A percentile compares a stretch with the other conserved stretches of the same genome.
Evolutionary conservation across 1,140 invertebrate species (phyloP).

Genomic region (Tetramorium simillimum): DNA sequence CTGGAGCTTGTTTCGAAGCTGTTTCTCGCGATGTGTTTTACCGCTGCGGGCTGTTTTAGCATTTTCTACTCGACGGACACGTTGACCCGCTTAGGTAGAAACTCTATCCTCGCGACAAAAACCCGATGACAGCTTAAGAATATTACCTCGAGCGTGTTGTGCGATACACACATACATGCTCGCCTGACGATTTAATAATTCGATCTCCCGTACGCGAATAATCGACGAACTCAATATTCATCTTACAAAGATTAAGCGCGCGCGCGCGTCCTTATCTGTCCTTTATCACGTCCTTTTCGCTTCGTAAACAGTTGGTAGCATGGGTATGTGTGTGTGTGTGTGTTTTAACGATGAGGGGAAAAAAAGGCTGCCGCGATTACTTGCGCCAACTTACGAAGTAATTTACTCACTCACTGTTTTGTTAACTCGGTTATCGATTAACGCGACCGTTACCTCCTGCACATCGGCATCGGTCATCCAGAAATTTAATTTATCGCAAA

Average conservation of each 20-base stretch:
- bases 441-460: neutral
- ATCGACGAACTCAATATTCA: constrained; percentile 78
- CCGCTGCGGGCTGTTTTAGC: neutral
- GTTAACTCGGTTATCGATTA: constrained; percentile 38
- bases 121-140: constrained; percentile 85
- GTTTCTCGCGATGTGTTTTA: neutral
- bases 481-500: constrained; percentile 53
- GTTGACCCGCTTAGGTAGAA: constrained; percentile 74
- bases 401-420: constrained; percentile 33
- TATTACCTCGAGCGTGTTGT: constrained; percentile 79
- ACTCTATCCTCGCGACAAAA: constrained; percentile 81
- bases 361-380: neutral
- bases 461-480: constrained; percentile 26
- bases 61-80: constrained; percentile 27
- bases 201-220: constrained; percentile 77
- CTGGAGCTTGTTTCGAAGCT: neutral
- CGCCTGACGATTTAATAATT: constrained; percentile 82
- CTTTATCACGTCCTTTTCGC: too few relatives aligned
- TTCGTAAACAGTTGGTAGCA: neutral
- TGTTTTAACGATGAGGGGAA: neutral
- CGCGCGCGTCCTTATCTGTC: constrained; percentile 14
- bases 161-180: constrained; percentile 71
- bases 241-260: constrained; percentile 54
- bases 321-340: neutral
- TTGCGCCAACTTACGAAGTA: neutral